A percentile compares a stretch with the other conserved stretches of the same genome.
phyloP scores from a whole-genome alignment of 2,888 invertebrate species.

The Caenorhabditis zanzibari region DNA sequence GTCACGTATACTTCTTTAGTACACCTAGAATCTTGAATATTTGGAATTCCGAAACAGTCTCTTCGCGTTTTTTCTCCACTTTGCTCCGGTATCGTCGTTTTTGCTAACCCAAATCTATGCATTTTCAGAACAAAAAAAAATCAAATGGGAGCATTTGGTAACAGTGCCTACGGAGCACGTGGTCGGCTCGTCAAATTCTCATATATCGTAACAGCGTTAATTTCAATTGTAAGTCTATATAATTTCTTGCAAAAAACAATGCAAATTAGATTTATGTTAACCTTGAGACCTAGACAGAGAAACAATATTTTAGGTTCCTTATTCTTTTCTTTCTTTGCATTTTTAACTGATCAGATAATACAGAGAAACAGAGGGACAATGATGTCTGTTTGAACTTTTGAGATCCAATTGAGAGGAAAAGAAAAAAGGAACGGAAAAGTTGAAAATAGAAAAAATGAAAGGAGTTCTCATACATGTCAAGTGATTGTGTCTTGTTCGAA shows the following conservation, averaged over 20 bases:
- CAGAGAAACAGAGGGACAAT: neutral
- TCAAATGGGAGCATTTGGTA: conserved; percentile 59
- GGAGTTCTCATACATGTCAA: conserved; percentile 12
- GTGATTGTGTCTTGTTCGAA: conserved; percentile 33
- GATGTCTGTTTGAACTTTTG: conserved; percentile 34
- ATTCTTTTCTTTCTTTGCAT: conserved; percentile 18
- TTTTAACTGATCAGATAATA: conserved; percentile 25
- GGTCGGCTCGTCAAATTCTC: conserved; percentile 49
- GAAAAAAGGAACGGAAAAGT: conserved; percentile 30
- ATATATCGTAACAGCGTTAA: conserved; percentile 53
- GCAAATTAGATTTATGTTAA: conserved; percentile 34
- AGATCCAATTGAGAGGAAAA: conserved; percentile 7
- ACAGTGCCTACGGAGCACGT: conserved; percentile 62
- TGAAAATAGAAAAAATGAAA: conserved; percentile 28
- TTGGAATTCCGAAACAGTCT: neutral
- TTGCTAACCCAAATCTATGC: neutral
- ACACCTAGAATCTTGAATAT: neutral
- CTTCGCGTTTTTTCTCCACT: neutral
- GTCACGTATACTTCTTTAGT: neutral
- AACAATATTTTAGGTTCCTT: conserved; percentile 34
- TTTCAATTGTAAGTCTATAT: conserved; percentile 59
- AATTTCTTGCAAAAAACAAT: conserved; percentile 8
- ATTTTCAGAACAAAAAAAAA: conserved; percentile 1
- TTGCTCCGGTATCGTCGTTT: neutral
- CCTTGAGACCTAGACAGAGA: conserved; percentile 21